These are phyloP conservation scores for Drosophila pandora DNA, from an alignment of 1,140 invertebrate genomes.

Conservation along the genomic window DNA sequence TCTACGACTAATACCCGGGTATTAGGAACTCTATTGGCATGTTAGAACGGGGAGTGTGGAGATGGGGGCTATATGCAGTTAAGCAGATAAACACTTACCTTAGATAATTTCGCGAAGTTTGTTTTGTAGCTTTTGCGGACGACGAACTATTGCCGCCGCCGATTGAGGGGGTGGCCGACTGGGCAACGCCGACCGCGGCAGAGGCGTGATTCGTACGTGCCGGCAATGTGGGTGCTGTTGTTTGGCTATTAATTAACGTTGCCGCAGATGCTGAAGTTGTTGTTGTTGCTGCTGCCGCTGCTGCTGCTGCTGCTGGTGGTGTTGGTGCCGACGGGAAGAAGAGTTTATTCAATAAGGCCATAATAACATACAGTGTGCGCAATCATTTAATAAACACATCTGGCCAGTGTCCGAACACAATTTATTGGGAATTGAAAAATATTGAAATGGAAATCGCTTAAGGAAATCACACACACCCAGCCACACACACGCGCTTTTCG, in stretches of 20 bases:
- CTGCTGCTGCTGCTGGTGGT: constrained; percentile 45
- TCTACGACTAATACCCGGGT: constrained; percentile 45
- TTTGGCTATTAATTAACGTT: constrained; percentile 56
- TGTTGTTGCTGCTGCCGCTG: constrained; percentile 31
- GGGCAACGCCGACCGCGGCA: constrained; percentile 32
- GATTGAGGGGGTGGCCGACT: constrained; percentile 23
- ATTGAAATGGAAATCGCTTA: constrained; percentile 47
- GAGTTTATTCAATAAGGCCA: constrained; percentile 83
- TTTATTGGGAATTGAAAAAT: constrained; percentile 51
- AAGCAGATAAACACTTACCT: constrained; percentile 74
- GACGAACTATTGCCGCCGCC: constrained; percentile 70
- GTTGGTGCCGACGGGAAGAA: constrained; percentile 80
- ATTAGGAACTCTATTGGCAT: constrained; percentile 25
- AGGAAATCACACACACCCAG: constrained; percentile 14
- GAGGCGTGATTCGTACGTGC: constrained; percentile 67
- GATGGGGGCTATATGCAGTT: background rate
- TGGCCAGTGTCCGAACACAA: constrained; percentile 55
- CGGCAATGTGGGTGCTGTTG: constrained; percentile 63
- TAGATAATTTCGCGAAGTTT: constrained; percentile 83
- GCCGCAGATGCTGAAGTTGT: constrained; percentile 9
- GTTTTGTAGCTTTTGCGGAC: constrained; percentile 74
- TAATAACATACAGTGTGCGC: constrained; percentile 75
- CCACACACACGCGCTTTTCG: constrained; percentile 35
- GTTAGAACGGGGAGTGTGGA: background rate
- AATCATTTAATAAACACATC: constrained; percentile 81